Percentiles rank a stretch among this genome's conserved stretches.
Conservation (phyloP, 2,888 invertebrate species). For the Hyposoter dolosus region DNA sequence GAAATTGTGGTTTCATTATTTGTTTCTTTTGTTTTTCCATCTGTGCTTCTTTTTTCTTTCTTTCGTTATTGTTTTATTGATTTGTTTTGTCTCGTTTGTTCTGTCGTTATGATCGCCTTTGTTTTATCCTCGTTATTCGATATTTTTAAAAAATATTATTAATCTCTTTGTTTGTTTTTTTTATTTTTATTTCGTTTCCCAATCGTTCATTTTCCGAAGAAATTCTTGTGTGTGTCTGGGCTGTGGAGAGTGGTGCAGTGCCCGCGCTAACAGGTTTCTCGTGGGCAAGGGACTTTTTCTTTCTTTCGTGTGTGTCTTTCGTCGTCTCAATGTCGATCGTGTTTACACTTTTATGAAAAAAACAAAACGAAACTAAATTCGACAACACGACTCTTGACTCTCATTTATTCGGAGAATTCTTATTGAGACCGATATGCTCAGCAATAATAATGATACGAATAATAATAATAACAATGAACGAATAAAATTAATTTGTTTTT, state of each 20-base stretch:
- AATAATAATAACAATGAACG: neutral
- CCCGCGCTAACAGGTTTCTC: slow-evolving; percentile 13
- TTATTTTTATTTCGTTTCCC: slow-evolving; percentile 34
- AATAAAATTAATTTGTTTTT: neutral
- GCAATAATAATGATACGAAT: neutral
- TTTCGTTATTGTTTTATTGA: slow-evolving; percentile 43
- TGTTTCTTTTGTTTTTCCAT: slow-evolving; percentile 56
- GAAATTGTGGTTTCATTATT: slow-evolving; percentile 76
- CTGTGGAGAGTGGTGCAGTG: slow-evolving; percentile 32
- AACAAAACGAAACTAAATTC: too few relatives aligned
- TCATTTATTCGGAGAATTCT: neutral
- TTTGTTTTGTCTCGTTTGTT: slow-evolving; percentile 53
- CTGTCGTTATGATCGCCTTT: slow-evolving; percentile 21
- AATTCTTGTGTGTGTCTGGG: slow-evolving; percentile 22
- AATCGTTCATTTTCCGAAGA: slow-evolving; percentile 15
- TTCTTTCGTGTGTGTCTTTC: slow-evolving; percentile 2
- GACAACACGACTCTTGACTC: neutral
- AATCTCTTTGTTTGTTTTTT: slow-evolving; percentile 14
- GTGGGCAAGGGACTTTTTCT: neutral
- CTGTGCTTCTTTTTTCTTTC: slow-evolving; percentile 27
- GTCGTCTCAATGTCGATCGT: slow-evolving; percentile 13
- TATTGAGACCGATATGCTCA: neutral
- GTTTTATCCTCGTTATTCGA: slow-evolving; percentile 5
- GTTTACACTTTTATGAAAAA: neutral
- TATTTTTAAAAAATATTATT: slow-evolving; percentile 12